Evolutionary conservation across 2,888 invertebrate genomes (phyloP), one percentile per base, ranked within the genome.

Genomic region (Cantharis flavilabris): DNA sequence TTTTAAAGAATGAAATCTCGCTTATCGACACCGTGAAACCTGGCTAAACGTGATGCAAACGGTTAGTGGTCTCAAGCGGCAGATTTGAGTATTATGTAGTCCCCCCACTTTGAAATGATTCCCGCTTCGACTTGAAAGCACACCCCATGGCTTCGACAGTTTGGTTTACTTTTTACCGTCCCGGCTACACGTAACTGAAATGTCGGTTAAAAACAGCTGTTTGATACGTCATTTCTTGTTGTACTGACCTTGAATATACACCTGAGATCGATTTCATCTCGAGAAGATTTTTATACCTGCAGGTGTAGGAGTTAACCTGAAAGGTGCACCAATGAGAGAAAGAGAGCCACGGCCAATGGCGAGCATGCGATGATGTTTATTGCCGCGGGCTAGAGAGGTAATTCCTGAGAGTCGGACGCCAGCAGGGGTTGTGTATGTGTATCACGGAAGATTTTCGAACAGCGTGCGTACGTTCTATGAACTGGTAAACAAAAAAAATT

Each of bases 261-360:
- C 80, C 79, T 78, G 79, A 77, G 70, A 65, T 76, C 28, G 67
- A 63, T 62, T 65, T 26, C 69, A 28, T 28, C 49, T 75, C 75
- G 20, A 28, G 65, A 72, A 71, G 67, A 71, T 63, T 69, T 67
- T 73, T 73, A 81, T 76, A 67, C 77, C 76, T 81, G 76, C 87
- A 87, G 87, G 88, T 76, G 79, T 88, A 88, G 88, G 88, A 86
- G 88, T 88, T 83, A 85, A 88, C 88, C 86, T 88, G 86, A 82
- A 83, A 87, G 87, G 87, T 87, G 87, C 85, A 86, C 88, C 88
- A 88, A 88, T 88, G 83, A 84, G 85, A 85, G 81, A 81, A 82
- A 82, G 79, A 82, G 83, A 80, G 82, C 80, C 78, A 82, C 86
- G 87, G 86, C 88, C 88, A 88, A 88, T 88, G 87, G 88, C 87